These are phyloP conservation scores for Eugnorisma glareosa DNA, from an alignment of 2,888 invertebrate species.

Conservation along the genomic window DNA sequence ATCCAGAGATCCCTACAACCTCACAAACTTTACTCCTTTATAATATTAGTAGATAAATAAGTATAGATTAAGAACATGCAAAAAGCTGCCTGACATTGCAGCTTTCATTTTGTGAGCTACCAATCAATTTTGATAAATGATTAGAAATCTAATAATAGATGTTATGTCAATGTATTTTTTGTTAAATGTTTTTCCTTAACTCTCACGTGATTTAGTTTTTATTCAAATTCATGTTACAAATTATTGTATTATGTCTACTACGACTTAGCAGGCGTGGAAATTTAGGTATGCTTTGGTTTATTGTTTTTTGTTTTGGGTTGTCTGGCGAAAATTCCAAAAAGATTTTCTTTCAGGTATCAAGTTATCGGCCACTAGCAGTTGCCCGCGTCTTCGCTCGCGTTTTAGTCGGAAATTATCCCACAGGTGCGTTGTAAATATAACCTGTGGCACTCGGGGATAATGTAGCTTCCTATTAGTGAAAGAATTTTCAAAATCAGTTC, in stretches of 20 bases:
- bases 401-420: too few species aligned
- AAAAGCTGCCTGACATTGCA: neutral
- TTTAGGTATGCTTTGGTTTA: neutral
- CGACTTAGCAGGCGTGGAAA: neutral
- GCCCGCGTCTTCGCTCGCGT: too few species aligned
- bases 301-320: neutral
- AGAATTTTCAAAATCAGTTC: too few species aligned
- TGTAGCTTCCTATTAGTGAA: too few species aligned
- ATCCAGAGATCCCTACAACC: too few species aligned
- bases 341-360: neutral
- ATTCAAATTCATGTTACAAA: neutral
- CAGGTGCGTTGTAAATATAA: too few species aligned
- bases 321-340: neutral
- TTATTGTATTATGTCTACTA: neutral
- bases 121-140: slow-evolving; percentile 9
- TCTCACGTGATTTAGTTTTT: neutral
- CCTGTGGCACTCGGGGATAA: too few species aligned
- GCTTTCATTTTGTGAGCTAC: slow-evolving; percentile 14
- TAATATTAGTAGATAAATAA: too few species aligned
- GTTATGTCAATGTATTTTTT: neutral
- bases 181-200: neutral
- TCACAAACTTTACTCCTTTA: too few species aligned
- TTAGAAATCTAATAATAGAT: slow-evolving; percentile 5
- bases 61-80: too few species aligned
- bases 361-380: too few species aligned